These are phyloP conservation scores for Sylvia atricapilla DNA, from an alignment of 2,113 vertebrate genomes.

Conservation along the genomic window DNA sequence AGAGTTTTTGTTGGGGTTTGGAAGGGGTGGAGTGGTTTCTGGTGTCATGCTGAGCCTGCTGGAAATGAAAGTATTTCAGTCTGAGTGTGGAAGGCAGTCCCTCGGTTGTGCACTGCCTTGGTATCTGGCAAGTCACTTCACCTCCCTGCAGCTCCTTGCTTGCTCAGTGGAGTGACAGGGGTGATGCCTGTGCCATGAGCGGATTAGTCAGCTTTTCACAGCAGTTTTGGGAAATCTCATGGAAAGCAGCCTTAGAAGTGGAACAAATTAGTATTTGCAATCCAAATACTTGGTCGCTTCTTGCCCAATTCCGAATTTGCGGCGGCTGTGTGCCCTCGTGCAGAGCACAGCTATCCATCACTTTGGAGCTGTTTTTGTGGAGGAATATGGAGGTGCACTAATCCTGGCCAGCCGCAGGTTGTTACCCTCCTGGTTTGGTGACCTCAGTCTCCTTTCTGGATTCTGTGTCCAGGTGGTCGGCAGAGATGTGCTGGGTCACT, in stretches of 20 bases:
- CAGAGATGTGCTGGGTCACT: not conserved
- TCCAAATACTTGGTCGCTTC: not conserved
- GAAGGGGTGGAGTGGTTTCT: not conserved
- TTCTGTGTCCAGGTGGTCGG: rapidly evolving
- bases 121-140: not conserved
- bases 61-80: not conserved
- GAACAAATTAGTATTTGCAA: not conserved
- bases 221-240: not conserved
- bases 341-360: rapidly evolving
- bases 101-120: not conserved
- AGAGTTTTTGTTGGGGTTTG: not conserved
- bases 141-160: not conserved
- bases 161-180: not conserved
- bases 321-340: not conserved
- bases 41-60: not conserved
- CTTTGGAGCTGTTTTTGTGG: not conserved
- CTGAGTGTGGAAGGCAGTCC: not conserved
- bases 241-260: not conserved
- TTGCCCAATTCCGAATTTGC: rapidly evolving
- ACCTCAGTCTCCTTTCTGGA: not conserved
- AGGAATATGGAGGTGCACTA: not conserved
- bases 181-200: rapidly evolving
- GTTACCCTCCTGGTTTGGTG: not conserved
- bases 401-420: not conserved
- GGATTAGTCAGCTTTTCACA: not conserved